Base-by-base conservation (phyloP, 2,888 invertebrate species). In the Drosophila nr. fundita region DNA sequence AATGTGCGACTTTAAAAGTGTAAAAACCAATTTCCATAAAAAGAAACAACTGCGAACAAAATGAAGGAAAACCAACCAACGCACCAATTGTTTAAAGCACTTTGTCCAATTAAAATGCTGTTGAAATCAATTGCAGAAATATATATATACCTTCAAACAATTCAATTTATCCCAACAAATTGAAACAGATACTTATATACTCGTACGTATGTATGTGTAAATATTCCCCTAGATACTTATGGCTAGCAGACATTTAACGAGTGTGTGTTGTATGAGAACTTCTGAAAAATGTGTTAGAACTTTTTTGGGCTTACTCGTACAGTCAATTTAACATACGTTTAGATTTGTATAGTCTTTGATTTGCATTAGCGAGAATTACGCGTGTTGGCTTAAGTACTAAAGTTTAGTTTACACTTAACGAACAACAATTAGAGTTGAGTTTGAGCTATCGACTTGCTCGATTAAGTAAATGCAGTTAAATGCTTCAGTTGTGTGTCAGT, bases 121-220 rank as follows among this genome's bases (percentile, higher is more conserved):
- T 70, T 42, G 4, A 48, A 78, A 71, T 76, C 68, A 66, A 52
- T 40, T 57, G 52, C 38, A 55, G 45, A 29, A 49, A 27, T 58
- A 49, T 49, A 24, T 1, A 24, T 24, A 60, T 61, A 55, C 48
- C 53, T 65, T 78, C 65, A 68, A 84, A 70, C 72, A 82, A 65
- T 68, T 61, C 54, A 82, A 74, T 83, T 72, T 79, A 87, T 87
- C 87, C 87, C 82, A 77, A 82, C 77, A 82, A 82, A 85, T 83
- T 67, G 57, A 76, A 77, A 76, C 54, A 72, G 36, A 73, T 57
- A 53, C 27, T 18, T 54, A 38, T 38, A 24, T 8, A 21, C 68
- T 77, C 61, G 52, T 50, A 54, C 45, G 67, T 50, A 60, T 58
- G 13, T 68, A 13, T 32, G 15, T 68, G 42, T 59, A 38, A 73